Evolutionary conservation across 2,113 vertebrate species (phyloP).

Genomic region (Xenopus tropicalis): DNA sequence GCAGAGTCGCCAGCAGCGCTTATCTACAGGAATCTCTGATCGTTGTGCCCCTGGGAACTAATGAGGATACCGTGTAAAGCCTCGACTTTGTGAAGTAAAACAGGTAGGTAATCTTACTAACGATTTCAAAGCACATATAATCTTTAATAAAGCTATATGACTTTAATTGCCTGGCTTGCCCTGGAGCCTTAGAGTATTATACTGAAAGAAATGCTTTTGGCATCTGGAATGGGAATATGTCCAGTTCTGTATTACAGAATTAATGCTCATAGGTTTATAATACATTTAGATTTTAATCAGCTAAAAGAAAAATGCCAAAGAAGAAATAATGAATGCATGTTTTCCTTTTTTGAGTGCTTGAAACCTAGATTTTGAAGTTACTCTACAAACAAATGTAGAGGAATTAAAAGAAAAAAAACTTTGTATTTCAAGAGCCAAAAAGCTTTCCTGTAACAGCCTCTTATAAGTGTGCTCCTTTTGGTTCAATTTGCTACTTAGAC

Average conservation of each 20-base stretch:
- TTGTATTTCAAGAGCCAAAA: slow-evolving; percentile 12
- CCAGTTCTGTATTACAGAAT: background rate
- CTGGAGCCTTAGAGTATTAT: too few species aligned
- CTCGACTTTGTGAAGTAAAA: background rate
- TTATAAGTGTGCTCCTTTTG: background rate
- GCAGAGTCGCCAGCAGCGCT: background rate
- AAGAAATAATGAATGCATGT: background rate
- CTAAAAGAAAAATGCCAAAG: background rate
- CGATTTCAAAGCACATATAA: too few species aligned
- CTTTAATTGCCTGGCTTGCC: too few species aligned
- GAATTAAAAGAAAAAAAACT: background rate
- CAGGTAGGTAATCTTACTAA: slow-evolving; percentile 22
- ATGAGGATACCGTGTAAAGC: slow-evolving; percentile 16
- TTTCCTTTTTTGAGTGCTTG: too few species aligned
- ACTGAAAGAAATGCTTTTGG: background rate
- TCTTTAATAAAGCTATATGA: too few species aligned
- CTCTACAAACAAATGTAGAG: background rate
- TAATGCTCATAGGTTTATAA: background rate
- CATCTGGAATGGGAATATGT: background rate
- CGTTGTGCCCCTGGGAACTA: background rate
- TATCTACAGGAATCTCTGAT: background rate
- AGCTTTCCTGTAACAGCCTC: slow-evolving; percentile 16
- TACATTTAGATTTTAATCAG: background rate
- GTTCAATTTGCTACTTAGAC: slow-evolving; percentile 23
- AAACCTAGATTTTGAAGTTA: too few species aligned